Evolutionary conservation across 2,113 vertebrate species (phyloP).

Genomic region (Ceratotherium simum): DNA sequence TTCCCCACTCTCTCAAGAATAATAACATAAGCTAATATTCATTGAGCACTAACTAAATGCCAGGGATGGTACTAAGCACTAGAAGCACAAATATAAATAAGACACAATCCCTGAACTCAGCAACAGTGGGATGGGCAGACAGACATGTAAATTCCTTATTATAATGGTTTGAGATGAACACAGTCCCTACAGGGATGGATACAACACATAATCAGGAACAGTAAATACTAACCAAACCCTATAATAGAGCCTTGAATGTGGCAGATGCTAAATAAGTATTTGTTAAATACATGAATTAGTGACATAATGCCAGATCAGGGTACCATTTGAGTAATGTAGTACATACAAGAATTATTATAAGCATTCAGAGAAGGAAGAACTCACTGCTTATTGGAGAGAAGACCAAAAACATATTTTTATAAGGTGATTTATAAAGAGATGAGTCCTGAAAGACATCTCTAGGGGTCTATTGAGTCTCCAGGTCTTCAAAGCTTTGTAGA

Average conservation of each 20-base stretch:
- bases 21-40: conserved; percentile 29
- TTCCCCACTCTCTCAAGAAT: not conserved
- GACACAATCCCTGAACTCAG: conserved; percentile 30
- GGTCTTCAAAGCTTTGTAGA: not conserved
- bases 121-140: not conserved
- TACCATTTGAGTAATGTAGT: not conserved
- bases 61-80: not conserved
- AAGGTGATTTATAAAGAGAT: conserved; percentile 2
- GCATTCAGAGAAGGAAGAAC: not conserved
- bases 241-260: not conserved
- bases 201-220: conserved; percentile 21
- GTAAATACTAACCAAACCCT: not conserved
- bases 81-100: conserved; percentile 50
- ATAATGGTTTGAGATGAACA: conserved; percentile 14
- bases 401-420: not conserved
- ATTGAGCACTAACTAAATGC: conserved; percentile 26
- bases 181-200: conserved; percentile 4
- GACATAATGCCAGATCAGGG: not conserved
- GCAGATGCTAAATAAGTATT: not conserved
- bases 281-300: conserved; percentile 45
- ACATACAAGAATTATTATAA: conserved; percentile 20
- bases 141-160: conserved; percentile 15
- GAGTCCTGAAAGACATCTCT: not conserved
- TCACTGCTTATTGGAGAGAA: not conserved
- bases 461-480: not conserved